Conservation (phyloP, 2,888 invertebrate species). For the Drosophila antonietae region DNA sequence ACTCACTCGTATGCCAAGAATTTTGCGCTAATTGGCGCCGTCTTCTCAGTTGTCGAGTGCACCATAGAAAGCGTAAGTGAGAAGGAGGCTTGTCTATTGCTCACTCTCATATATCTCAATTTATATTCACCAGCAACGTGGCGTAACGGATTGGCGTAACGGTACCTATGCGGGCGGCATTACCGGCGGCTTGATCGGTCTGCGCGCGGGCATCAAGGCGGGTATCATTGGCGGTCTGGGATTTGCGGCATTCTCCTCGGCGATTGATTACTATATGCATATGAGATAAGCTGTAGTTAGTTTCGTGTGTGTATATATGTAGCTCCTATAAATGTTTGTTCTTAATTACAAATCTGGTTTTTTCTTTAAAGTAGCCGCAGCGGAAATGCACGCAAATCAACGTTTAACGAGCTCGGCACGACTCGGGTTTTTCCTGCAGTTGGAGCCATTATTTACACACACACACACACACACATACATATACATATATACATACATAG, state of each 20-base stretch:
- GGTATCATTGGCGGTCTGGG: constrained; percentile 97
- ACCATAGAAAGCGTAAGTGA: constrained; percentile 93
- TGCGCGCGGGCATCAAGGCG: constrained; percentile 96
- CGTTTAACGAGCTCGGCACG: constrained; percentile 57
- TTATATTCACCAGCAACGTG: constrained; percentile 87
- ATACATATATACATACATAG: constrained; percentile 30
- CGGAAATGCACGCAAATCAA: constrained; percentile 27
- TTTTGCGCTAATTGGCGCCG: constrained; percentile 97
- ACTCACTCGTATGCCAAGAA: constrained; percentile 98
- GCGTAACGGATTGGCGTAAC: constrained; percentile 98
- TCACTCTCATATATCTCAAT: neutral
- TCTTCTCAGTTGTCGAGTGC: constrained; percentile 98
- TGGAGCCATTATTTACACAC: constrained; percentile 4
- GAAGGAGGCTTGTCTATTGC: neutral
- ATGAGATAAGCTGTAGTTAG: constrained; percentile 74
- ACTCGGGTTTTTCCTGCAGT: constrained; percentile 45
- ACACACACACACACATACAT: too few relatives aligned
- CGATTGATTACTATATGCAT: constrained; percentile 98
- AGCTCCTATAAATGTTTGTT: constrained; percentile 60
- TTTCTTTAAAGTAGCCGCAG: constrained; percentile 19
- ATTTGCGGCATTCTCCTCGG: constrained; percentile 98
- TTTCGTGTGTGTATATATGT: constrained; percentile 11
- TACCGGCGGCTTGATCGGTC: constrained; percentile 96
- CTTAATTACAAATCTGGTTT: constrained; percentile 40
- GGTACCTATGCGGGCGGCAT: constrained; percentile 97